Base-by-base conservation (phyloP, 2,113 vertebrate species). In the Seriola quinqueradiata region DNA sequence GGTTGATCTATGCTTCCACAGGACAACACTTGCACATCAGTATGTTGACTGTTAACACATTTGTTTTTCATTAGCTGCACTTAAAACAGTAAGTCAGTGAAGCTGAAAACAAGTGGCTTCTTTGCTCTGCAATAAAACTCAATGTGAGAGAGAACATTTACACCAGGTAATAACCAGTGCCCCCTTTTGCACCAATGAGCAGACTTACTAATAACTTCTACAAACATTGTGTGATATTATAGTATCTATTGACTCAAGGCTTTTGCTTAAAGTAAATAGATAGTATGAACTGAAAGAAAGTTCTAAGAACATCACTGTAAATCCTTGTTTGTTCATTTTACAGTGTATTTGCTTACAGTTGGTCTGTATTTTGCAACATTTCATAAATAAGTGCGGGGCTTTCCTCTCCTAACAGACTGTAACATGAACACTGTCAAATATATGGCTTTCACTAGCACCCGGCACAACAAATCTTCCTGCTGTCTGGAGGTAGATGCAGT, bases 381-480 rank as follows among this genome's bases (percentile, higher is more conserved):
- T 58, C 3, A 4, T n/a, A 63, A 16, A 64, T 34, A 40, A 70
- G 7, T 14, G 16, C 12, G 8, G 11, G 44, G 17, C 6, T 61
- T 32, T 64, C n/a, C 44, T 42, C 76, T 42, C n/a, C 16, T 19
- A 48, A 61, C n/a, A 60, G 44, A 50, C 55, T 70, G 40, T 23
- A 48, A 23, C 32, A 38, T 68, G 42, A 69, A 77, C 36, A 40
- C 77, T 46, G 38, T 34, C 38, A 60, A 10, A 44, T 64, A 19
- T 25, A 13, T 38, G 54, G 25, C 21, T 63, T 57, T 57, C 8
- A 64, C 21, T n/a, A 11, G 10, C 8, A 38, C 28, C 50, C 9
- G 23, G 17, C 4, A 38, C 17, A 64, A 21, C 16, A 21, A 58
- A 21, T 34, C 57, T 5, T 17, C 23, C 34, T 42, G 23, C 16